Conservation (phyloP, 2,797 vertebrate genomes). For the Mormyrus hasselquistii region DNA sequence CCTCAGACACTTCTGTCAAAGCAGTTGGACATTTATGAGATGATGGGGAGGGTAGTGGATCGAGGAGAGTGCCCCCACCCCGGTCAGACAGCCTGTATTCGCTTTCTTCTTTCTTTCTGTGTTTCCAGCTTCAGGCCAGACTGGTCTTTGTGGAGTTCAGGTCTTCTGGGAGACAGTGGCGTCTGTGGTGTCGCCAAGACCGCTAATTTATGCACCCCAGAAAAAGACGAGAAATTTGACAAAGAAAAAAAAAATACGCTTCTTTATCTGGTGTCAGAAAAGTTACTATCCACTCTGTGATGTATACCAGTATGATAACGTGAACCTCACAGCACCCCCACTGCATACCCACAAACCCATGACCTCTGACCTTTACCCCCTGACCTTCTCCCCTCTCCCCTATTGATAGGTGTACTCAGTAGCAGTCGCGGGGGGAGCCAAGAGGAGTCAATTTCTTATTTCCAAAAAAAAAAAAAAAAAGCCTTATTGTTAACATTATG, state of each 20-base stretch:
- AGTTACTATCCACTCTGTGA: slow-evolving; percentile 15
- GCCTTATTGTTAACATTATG: slow-evolving; percentile 66
- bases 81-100: neutral
- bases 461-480: slow-evolving; percentile 41
- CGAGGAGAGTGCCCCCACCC: neutral
- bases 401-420: slow-evolving; percentile 58
- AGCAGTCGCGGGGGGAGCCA: slow-evolving; percentile 50
- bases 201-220: neutral
- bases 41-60: neutral
- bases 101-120: slow-evolving; percentile 6
- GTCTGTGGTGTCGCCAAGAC: neutral
- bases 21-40: neutral
- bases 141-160: neutral
- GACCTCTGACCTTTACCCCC: neutral
- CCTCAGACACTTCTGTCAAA: neutral
- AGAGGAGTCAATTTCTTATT: slow-evolving; percentile 58
- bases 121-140: neutral
- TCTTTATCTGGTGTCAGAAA: slow-evolving; percentile 14
- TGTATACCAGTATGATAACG: slow-evolving; percentile 10
- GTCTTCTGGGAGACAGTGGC: neutral
- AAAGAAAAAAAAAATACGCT: neutral
- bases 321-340: neutral
- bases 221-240: neutral
- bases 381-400: neutral
- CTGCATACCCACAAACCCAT: neutral